Evolutionary conservation across 1,140 invertebrate genomes (phyloP).

Genomic region (Scaptomyza pallida): DNA sequence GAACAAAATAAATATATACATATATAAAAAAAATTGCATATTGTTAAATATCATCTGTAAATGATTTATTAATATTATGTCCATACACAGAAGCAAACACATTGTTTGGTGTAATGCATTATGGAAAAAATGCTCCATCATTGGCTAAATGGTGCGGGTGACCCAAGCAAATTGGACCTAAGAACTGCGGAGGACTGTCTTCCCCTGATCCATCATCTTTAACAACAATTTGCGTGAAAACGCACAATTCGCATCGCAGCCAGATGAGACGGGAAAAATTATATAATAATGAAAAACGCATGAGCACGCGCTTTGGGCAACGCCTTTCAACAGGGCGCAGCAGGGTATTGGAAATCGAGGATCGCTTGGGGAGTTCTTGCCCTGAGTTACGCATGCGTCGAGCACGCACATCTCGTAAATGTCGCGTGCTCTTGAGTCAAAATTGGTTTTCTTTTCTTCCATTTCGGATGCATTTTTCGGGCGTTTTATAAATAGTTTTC

Average conservation of each 20-base stretch:
- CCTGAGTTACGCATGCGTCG: slow-evolving; percentile 54
- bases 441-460: slow-evolving; percentile 26
- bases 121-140: slow-evolving; percentile 73
- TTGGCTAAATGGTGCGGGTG: slow-evolving; percentile 72
- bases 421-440: slow-evolving; percentile 66
- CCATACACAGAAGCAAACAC: slow-evolving; percentile 6
- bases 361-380: slow-evolving; percentile 34
- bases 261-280: slow-evolving; percentile 38
- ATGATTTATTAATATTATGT: slow-evolving; percentile 57
- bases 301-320: slow-evolving; percentile 46
- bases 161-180: slow-evolving; percentile 63
- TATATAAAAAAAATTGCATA: slow-evolving; percentile 6
- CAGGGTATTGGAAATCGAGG: slow-evolving; percentile 42
- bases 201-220: slow-evolving; percentile 59
- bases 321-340: slow-evolving; percentile 56
- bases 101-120: slow-evolving; percentile 12
- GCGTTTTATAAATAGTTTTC: slow-evolving; percentile 61
- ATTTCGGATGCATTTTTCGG: slow-evolving; percentile 13
- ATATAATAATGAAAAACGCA: slow-evolving; percentile 72
- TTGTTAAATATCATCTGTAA: background rate
- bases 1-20: slow-evolving; percentile 45
- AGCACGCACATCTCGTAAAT: slow-evolving; percentile 51
- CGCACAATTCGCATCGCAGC: slow-evolving; percentile 61
- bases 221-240: slow-evolving; percentile 72
- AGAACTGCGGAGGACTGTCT: slow-evolving; percentile 8